Evolutionary conservation across 92 coral and sea anemone genomes (phyloP).

Genomic region (Zoanthus sociatus): DNA sequence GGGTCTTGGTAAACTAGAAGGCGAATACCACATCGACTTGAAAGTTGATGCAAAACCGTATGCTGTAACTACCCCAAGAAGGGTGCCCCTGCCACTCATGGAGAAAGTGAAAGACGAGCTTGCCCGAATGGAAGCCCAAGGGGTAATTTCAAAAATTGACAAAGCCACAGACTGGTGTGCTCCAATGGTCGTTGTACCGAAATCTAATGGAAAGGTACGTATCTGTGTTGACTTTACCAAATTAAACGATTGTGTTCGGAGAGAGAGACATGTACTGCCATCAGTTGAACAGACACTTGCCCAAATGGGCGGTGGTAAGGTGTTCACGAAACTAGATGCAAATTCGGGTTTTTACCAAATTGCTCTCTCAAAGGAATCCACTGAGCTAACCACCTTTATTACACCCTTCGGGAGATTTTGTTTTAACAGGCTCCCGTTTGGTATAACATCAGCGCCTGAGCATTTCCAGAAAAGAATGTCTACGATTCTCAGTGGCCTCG

Average conservation of each 20-base stretch:
- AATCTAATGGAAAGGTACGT: constrained; percentile 31
- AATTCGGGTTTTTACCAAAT: constrained; percentile 49
- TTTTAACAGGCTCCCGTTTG: constrained; percentile 47
- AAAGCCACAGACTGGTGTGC: constrained; percentile 29
- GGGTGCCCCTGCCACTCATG: constrained; percentile 43
- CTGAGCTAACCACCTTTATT: constrained; percentile 50
- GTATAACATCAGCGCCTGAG: constrained; percentile 54
- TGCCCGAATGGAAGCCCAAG: constrained; percentile 19
- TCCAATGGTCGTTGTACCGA: constrained; percentile 29
- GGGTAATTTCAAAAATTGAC: constrained; percentile 16
- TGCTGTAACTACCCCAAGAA: constrained; percentile 38
- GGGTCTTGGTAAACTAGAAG: constrained; percentile 57
- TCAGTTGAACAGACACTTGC: constrained; percentile 32
- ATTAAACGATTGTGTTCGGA: constrained; percentile 31
- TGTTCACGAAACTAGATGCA: constrained; percentile 44
- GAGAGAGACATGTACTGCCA: constrained; percentile 49
- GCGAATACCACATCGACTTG: constrained; percentile 34
- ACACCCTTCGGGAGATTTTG: constrained; percentile 56
- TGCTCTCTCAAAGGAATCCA: constrained; percentile 21
- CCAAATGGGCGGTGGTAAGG: constrained; percentile 17
- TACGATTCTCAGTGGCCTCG: background rate
- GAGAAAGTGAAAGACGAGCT: constrained; percentile 30
- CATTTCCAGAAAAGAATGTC: constrained; percentile 52
- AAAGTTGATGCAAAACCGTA: constrained; percentile 46
- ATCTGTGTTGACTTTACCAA: constrained; percentile 31